Evolutionary conservation across 2,113 vertebrate species (phyloP).

Genomic region (Monarcha castaneiventris): DNA sequence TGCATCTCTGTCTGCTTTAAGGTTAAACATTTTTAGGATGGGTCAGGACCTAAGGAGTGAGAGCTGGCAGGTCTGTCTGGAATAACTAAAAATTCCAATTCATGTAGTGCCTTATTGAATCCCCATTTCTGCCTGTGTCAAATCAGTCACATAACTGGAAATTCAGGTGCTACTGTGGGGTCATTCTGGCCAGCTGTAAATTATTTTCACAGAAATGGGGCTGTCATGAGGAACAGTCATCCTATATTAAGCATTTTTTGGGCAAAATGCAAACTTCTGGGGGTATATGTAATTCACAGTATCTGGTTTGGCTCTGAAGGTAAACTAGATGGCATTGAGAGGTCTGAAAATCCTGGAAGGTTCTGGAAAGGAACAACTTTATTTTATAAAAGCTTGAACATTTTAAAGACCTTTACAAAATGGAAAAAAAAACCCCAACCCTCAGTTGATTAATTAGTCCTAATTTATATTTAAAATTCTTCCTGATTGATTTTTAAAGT

Average conservation of each 20-base stretch:
- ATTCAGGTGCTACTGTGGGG: neutral
- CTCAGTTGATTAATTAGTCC: slow-evolving; percentile 49
- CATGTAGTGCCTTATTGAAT: rapidly evolving
- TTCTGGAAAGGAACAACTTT: neutral
- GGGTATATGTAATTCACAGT: neutral
- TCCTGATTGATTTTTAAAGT: slow-evolving; percentile 36
- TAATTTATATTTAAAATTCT: slow-evolving; percentile 59
- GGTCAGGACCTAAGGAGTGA: neutral
- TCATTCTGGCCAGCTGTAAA: neutral
- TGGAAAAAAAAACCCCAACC: neutral
- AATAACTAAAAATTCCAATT: neutral
- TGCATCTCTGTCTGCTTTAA: neutral
- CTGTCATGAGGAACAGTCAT: neutral
- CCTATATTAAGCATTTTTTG: neutral
- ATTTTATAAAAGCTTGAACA: neutral
- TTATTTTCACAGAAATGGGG: neutral
- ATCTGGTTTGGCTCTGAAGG: neutral
- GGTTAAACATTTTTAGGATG: neutral
- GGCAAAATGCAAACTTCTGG: neutral
- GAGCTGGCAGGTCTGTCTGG: neutral
- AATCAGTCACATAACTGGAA: neutral
- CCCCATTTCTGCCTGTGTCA: neutral
- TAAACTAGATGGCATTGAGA: neutral
- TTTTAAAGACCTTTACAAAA: slow-evolving; percentile 28
- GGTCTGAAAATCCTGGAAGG: neutral